These are phyloP conservation scores for Polydrusus pterygomalis DNA, from an alignment of 2,888 invertebrate species.

Conservation along the genomic window DNA sequence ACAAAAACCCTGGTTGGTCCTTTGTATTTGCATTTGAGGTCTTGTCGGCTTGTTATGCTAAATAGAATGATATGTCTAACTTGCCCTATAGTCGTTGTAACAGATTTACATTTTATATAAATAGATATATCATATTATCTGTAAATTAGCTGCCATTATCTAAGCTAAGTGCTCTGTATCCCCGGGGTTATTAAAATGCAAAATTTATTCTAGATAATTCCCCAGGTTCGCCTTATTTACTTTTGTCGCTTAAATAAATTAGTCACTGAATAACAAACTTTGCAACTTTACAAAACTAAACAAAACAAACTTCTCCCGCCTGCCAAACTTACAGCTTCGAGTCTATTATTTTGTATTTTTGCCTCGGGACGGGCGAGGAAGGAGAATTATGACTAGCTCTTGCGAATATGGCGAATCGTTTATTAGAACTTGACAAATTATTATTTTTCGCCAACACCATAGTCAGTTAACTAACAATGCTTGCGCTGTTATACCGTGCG, in stretches of 20 bases:
- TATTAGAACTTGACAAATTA: not conserved
- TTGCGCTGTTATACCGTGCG: too few relatives aligned
- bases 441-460: too few relatives aligned
- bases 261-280: constrained; percentile 20
- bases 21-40: too few relatives aligned
- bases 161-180: not conserved
- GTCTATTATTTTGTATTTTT: constrained; percentile 24
- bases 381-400: constrained; percentile 3
- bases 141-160: not conserved
- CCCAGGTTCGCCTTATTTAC: constrained; percentile 11
- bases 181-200: constrained; percentile 16
- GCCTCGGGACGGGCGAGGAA: not conserved
- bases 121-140: not conserved
- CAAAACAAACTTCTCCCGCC: constrained; percentile 12
- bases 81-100: too few relatives aligned
- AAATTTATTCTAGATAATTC: constrained; percentile 18
- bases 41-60: too few relatives aligned
- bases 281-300: constrained; percentile 16
- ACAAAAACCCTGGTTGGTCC: too few relatives aligned
- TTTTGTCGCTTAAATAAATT: constrained; percentile 20
- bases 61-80: too few relatives aligned
- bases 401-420: not conserved
- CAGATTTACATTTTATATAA: too few relatives aligned
- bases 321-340: constrained; percentile 12
- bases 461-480: too few relatives aligned